Evolutionary conservation across 2,113 vertebrate species (phyloP).

Genomic region (Arizona elegans): DNA sequence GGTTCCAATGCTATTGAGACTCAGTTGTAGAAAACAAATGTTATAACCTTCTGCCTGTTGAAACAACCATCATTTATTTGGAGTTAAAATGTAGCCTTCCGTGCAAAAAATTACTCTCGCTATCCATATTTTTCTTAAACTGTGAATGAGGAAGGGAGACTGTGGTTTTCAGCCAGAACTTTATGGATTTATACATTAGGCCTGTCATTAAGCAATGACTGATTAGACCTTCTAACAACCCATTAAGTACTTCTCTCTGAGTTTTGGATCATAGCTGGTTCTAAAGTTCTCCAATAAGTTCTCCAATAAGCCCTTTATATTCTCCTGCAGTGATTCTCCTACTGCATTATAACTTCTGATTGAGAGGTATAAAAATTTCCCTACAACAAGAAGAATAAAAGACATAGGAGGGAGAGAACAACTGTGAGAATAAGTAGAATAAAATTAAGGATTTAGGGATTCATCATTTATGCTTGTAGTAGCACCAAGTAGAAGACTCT

Average conservation of each 20-base stretch:
- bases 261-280: neutral
- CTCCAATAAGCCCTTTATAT: neutral
- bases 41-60: neutral
- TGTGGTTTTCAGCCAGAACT: neutral
- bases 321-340: neutral
- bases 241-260: neutral
- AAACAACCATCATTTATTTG: neutral
- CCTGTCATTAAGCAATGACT: neutral
- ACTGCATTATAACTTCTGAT: neutral
- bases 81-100: neutral
- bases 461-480: neutral
- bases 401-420: too few relatives aligned
- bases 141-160: neutral
- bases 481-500: neutral
- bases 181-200: neutral
- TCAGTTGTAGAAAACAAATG: neutral
- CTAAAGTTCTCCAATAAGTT: neutral
- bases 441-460: neutral
- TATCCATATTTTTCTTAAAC: neutral
- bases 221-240: neutral
- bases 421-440: neutral
- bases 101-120: neutral
- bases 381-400: neutral
- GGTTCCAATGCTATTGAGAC: neutral
- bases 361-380: neutral